These are phyloP conservation scores for Carassius gibelio DNA, from an alignment of 2,113 vertebrate genomes.

Conservation along the genomic window DNA sequence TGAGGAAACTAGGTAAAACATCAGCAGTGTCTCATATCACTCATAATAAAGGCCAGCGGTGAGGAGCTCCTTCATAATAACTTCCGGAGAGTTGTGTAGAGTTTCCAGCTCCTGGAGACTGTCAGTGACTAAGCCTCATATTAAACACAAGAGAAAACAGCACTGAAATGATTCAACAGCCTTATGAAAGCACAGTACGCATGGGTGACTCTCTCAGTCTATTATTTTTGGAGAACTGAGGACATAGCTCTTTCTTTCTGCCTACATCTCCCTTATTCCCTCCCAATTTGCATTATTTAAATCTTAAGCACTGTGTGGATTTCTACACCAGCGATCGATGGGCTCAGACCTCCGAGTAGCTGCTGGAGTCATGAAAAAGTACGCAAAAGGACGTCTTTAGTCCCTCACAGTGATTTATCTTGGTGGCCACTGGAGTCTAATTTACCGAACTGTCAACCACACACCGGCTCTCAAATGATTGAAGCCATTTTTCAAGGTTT, in stretches of 20 bases:
- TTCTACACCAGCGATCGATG: neutral
- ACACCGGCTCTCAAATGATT: conserved; percentile 34
- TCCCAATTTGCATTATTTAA: conserved; percentile 16
- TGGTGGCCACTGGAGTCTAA: conserved; percentile 27
- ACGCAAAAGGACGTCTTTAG: conserved; percentile 18
- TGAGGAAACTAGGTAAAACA: neutral
- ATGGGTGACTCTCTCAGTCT: neutral
- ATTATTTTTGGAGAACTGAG: neutral
- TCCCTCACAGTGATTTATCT: conserved; percentile 34
- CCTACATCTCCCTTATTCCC: neutral
- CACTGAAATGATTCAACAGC: conserved; percentile 6
- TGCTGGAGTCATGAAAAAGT: conserved; percentile 6
- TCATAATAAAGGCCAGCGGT: neutral
- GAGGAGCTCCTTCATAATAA: neutral
- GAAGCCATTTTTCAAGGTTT: conserved; percentile 53
- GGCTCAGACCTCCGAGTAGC: neutral
- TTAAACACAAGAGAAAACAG: conserved; percentile 22
- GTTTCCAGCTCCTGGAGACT: conserved; percentile 12
- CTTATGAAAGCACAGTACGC: neutral
- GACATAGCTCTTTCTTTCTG: neutral
- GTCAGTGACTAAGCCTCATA: conserved; percentile 10
- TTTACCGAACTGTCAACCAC: conserved; percentile 47
- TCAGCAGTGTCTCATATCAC: conserved; percentile 12
- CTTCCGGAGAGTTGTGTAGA: neutral
- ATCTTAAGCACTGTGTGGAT: conserved; percentile 24